Evolutionary conservation across 2,797 vertebrate species (phyloP).

Genomic region (Vespertilio murinus): DNA sequence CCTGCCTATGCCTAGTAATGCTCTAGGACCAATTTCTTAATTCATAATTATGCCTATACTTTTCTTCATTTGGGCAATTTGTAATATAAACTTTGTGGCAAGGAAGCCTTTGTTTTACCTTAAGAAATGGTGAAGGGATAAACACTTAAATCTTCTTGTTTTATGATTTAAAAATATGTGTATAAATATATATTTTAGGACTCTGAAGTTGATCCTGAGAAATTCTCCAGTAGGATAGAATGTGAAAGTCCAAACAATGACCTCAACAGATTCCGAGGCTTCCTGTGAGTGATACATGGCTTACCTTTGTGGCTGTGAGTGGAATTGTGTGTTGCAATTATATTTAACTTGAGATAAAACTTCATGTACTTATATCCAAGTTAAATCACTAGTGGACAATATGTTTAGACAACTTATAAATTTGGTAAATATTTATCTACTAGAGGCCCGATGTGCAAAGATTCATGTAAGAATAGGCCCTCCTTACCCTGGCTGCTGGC

Average conservation of each 20-base stretch:
- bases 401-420: neutral
- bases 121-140: neutral
- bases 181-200: conserved; percentile 82
- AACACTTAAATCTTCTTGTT: conserved; percentile 25
- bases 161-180: neutral
- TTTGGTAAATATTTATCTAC: neutral
- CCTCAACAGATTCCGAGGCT: conserved; percentile 91
- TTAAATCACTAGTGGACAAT: neutral
- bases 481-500: too few relatives aligned
- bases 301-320: conserved; percentile 14
- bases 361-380: neutral
- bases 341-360: neutral
- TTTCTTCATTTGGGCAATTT: neutral
- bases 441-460: too few relatives aligned
- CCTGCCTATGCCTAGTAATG: neutral
- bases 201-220: conserved; percentile 90
- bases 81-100: neutral
- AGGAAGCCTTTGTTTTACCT: neutral
- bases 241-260: conserved; percentile 96
- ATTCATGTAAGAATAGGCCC: too few relatives aligned
- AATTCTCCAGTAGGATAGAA: conserved; percentile 90
- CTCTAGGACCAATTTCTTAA: neutral
- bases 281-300: conserved; percentile 89
- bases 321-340: neutral
- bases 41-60: neutral